A percentile compares a stretch with the other conserved stretches of the same genome.
phyloP scores from a whole-genome alignment of 2,797 vertebrate genomes.

The Fundulus diaphanus region DNA sequence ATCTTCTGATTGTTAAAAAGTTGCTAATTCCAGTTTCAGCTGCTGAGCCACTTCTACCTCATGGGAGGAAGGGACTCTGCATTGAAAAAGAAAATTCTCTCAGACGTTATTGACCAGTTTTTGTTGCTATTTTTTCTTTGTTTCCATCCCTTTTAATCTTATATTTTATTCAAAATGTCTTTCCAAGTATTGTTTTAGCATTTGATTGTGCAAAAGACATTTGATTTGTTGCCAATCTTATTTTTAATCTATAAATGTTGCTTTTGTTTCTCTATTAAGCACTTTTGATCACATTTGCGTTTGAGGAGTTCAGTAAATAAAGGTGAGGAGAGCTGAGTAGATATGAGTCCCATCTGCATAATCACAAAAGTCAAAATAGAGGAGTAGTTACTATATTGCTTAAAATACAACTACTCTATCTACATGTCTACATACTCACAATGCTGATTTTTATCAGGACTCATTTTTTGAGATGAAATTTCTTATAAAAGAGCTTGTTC shows the following conservation, averaged over 20 bases:
- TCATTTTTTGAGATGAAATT: neutral
- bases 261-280: neutral
- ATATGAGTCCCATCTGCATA: neutral
- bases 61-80: neutral
- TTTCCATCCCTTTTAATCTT: neutral
- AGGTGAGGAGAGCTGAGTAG: neutral
- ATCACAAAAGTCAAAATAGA: neutral
- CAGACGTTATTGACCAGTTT: neutral
- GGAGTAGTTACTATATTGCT: neutral
- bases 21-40: neutral
- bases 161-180: neutral
- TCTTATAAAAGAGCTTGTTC: neutral
- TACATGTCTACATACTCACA: neutral
- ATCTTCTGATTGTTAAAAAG: neutral
- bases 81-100: neutral
- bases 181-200: neutral
- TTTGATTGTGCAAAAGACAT: neutral
- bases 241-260: neutral
- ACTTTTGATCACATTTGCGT: neutral
- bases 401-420: neutral
- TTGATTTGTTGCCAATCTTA: neutral
- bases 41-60: too few relatives aligned
- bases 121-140: neutral
- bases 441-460: neutral
- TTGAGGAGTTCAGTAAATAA: neutral